These are phyloP conservation scores for Gobius niger DNA, from an alignment of 2,113 vertebrate genomes.

Conservation along the genomic window DNA sequence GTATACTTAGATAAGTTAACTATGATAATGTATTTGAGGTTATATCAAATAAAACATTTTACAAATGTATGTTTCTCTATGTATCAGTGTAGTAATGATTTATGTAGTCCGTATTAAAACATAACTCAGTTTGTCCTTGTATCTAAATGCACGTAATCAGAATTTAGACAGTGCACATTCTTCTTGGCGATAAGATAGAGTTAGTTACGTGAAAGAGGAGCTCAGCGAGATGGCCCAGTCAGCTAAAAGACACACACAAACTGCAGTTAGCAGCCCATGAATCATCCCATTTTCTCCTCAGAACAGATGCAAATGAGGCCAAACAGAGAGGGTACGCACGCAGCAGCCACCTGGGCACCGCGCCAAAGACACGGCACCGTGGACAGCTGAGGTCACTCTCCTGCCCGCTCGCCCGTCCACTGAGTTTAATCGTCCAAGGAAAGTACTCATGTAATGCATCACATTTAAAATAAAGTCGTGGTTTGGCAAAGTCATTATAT, in stretches of 20 bases:
- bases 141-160: constrained; percentile 12
- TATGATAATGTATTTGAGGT: no score
- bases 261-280: constrained; percentile 35
- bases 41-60: no score
- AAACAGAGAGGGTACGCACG: constrained; percentile 72
- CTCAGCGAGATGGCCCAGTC: constrained; percentile 9
- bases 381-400: constrained; percentile 50
- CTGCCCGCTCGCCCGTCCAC: constrained; percentile 37
- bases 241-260: constrained; percentile 11
- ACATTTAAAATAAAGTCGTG: constrained; percentile 32
- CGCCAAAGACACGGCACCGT: constrained; percentile 57
- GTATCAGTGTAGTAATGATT: no score
- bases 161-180: not conserved
- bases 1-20: no score
- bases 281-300: constrained; percentile 54
- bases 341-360: constrained; percentile 57
- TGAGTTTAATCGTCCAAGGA: constrained; percentile 34
- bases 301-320: constrained; percentile 69
- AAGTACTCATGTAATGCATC: constrained; percentile 17
- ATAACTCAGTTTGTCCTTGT: not conserved
- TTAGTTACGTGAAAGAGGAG: constrained; percentile 11
- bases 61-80: no score
- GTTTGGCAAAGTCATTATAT: not conserved
- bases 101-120: not conserved
- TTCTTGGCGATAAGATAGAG: not conserved